phyloP scores from a whole-genome alignment of 2,797 vertebrate species.

The Myioborus melanocephalus region DNA sequence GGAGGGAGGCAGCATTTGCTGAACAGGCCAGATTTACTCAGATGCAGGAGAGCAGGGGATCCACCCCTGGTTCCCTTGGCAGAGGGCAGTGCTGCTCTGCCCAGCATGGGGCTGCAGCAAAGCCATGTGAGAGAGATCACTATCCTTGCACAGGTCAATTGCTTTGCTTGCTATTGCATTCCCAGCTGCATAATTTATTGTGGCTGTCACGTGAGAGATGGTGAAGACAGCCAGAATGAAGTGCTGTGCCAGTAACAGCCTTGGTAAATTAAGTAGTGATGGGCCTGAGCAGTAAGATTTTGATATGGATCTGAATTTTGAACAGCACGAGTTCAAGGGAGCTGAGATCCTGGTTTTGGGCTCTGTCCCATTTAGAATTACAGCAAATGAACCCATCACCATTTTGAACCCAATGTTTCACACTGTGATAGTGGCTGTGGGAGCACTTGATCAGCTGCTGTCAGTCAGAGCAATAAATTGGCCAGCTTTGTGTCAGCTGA shows the following conservation, averaged over 20 bases:
- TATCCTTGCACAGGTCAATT: conserved; percentile 27
- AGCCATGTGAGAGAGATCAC: not conserved
- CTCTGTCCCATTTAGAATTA: conserved; percentile 62
- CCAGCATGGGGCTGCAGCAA: not conserved
- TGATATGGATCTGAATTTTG: conserved; percentile 48
- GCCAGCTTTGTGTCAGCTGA: conserved; percentile 51
- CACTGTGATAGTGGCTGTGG: conserved; percentile 58
- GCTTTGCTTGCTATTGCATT: not conserved
- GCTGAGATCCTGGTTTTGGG: conserved; percentile 47
- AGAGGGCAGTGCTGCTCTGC: not conserved
- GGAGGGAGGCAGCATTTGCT: not conserved
- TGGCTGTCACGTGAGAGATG: conserved; percentile 10
- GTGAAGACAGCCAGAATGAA: conserved; percentile 53
- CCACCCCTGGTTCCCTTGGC: not conserved
- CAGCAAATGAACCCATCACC: conserved; percentile 63
- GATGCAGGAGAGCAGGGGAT: not conserved
- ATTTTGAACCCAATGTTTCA: conserved; percentile 68
- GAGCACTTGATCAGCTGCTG: conserved; percentile 65
- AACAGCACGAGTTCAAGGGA: conserved; percentile 59
- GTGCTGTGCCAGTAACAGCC: conserved; percentile 53
- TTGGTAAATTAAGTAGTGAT: conserved; percentile 59
- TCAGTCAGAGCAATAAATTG: conserved; percentile 67
- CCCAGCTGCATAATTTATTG: conserved; percentile 50
- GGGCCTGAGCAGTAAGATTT: conserved; percentile 51
- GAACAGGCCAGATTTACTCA: not conserved